phyloP scores from a whole-genome alignment of 2,888 invertebrate genomes.

The Meiosimyza platycephala region DNA sequence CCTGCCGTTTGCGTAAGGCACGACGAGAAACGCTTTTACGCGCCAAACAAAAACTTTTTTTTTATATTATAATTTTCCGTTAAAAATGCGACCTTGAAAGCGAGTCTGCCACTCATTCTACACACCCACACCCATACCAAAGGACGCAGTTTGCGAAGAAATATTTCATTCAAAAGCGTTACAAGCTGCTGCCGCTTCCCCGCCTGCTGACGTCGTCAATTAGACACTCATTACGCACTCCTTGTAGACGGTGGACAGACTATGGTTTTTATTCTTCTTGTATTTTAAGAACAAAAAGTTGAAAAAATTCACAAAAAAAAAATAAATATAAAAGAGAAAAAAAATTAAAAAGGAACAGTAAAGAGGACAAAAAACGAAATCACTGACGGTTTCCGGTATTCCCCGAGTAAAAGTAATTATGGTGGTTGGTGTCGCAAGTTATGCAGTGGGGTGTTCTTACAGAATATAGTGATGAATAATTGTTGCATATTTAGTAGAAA shows the following conservation, averaged over 20 bases:
- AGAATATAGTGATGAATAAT: background rate
- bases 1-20: conserved; percentile 23
- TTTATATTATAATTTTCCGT: conserved; percentile 39
- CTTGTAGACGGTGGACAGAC: conserved; percentile 63
- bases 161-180: no score
- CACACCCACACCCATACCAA: conserved; percentile 31
- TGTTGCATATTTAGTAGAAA: conserved; percentile 12
- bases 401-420: conserved; percentile 32
- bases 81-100: conserved; percentile 50
- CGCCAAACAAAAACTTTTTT: conserved; percentile 46
- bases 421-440: no score
- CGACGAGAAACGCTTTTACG: conserved; percentile 32
- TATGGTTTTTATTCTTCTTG: conserved; percentile 44
- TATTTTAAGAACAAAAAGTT: conserved; percentile 34
- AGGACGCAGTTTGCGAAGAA: no score
- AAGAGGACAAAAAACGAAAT: conserved; percentile 35
- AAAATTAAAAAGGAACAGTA: conserved; percentile 17
- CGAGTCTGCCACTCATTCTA: conserved; percentile 37
- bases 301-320: conserved; percentile 25
- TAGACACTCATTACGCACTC: conserved; percentile 64
- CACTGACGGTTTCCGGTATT: conserved; percentile 24
- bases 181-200: conserved; percentile 23
- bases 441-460: background rate
- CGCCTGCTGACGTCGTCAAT: conserved; percentile 57
- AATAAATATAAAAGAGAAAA: background rate